Evolutionary conservation across 2,797 vertebrate genomes (phyloP).

Genomic region (Spheniscus humboldti): DNA sequence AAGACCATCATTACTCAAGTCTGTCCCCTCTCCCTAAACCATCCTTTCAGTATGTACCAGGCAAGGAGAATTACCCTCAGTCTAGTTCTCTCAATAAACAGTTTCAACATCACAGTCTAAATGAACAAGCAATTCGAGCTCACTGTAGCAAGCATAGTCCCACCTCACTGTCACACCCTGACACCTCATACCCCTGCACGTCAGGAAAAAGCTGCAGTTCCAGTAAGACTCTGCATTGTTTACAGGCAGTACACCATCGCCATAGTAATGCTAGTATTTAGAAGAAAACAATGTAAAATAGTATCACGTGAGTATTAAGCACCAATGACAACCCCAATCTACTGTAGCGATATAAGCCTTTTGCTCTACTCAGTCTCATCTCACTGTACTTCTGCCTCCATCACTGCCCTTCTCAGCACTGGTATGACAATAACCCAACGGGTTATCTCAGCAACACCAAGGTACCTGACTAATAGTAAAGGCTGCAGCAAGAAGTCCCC

Average conservation of each 20-base stretch:
- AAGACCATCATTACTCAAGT: background rate
- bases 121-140: background rate
- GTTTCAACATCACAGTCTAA: background rate
- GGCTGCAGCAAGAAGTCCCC: background rate
- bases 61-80: background rate
- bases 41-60: background rate
- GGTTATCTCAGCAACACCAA: background rate
- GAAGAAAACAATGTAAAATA: background rate
- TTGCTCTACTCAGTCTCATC: background rate
- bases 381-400: background rate
- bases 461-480: background rate
- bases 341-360: background rate
- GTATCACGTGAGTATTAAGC: background rate
- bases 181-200: background rate
- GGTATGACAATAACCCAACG: background rate
- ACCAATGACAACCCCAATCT: background rate
- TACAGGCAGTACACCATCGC: background rate
- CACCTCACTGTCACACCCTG: background rate
- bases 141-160: background rate
- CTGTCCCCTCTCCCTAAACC: background rate
- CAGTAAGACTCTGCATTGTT: background rate
- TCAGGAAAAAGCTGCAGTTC: background rate
- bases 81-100: background rate
- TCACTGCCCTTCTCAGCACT: background rate
- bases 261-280: background rate